Evolutionary conservation across 2,797 vertebrate genomes (phyloP).

Genomic region (Crax fasciolata): DNA sequence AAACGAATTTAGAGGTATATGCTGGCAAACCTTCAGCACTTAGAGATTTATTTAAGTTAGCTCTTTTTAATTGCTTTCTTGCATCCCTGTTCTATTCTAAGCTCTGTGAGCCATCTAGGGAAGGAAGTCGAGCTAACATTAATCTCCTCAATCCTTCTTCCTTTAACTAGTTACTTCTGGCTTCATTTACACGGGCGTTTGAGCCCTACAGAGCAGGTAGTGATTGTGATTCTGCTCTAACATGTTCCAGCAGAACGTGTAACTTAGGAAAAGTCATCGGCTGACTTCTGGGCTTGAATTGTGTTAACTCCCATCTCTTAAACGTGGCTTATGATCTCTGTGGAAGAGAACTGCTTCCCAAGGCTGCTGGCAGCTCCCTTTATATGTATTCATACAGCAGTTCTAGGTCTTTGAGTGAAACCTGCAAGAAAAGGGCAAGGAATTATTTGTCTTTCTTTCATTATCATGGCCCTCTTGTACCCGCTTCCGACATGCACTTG

Average conservation of each 20-base stretch:
- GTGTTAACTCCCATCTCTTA: neutral
- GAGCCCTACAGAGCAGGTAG: neutral
- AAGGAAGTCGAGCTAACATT: slow-evolving; percentile 37
- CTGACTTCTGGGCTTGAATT: neutral
- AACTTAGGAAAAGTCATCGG: neutral
- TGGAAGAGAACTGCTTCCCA: neutral
- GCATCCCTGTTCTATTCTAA: slow-evolving; percentile 38
- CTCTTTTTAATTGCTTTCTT: slow-evolving; percentile 70
- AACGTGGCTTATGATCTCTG: neutral
- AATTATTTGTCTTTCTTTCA: slow-evolving; percentile 52
- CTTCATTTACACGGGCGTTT: slow-evolving; percentile 21
- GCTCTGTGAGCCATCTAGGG: slow-evolving; percentile 53
- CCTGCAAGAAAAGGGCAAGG: slow-evolving; percentile 54
- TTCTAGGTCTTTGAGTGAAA: slow-evolving; percentile 32
- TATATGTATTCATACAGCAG: slow-evolving; percentile 9
- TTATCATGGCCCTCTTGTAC: neutral
- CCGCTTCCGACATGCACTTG: neutral
- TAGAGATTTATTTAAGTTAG: slow-evolving; percentile 57
- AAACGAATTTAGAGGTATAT: slow-evolving; percentile 37
- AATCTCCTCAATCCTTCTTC: slow-evolving; percentile 43
- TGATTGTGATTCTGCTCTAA: slow-evolving; percentile 20
- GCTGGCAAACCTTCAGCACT: slow-evolving; percentile 59
- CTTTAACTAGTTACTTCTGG: slow-evolving; percentile 32
- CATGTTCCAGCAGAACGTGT: neutral
- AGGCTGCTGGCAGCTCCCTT: neutral